Percentiles rank a stretch among this genome's conserved stretches.
These are phyloP conservation scores for Hassar affinis DNA, from an alignment of 2,113 vertebrate genomes.

Conservation along the genomic window DNA sequence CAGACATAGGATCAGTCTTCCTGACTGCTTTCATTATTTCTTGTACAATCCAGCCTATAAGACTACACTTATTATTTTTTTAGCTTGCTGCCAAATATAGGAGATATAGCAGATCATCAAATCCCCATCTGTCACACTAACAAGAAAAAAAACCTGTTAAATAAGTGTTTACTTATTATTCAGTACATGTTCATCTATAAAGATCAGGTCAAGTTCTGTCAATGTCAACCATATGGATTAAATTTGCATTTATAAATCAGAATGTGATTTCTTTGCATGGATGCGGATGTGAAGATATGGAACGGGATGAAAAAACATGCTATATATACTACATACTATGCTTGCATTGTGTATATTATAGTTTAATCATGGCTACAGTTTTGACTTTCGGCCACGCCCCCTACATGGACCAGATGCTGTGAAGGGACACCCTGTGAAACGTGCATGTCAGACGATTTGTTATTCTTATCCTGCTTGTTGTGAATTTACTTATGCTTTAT, in stretches of 20 bases:
- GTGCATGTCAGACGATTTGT: not conserved
- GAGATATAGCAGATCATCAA: not conserved
- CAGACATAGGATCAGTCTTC: not conserved
- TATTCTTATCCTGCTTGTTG: not conserved
- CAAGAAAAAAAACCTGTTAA: not conserved
- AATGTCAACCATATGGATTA: too few species aligned
- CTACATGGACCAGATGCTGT: not conserved
- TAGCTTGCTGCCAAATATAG: not conserved
- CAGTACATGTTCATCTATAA: not conserved
- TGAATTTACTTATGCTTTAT: not conserved
- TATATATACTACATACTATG: not conserved
- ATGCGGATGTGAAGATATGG: not conserved
- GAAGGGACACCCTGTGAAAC: not conserved
- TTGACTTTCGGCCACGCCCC: not conserved
- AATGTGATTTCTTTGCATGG: not conserved
- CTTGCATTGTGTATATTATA: not conserved
- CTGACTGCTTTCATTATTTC: not conserved
- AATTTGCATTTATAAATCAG: not conserved
- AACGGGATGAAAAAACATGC: not conserved
- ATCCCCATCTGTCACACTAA: not conserved
- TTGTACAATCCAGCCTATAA: not conserved
- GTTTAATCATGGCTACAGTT: not conserved
- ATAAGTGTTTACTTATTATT: not conserved
- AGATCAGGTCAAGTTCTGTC: not conserved
- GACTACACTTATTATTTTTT: not conserved